Base-by-base conservation (phyloP, 2,797 vertebrate genomes). In the Danionella dracula region DNA sequence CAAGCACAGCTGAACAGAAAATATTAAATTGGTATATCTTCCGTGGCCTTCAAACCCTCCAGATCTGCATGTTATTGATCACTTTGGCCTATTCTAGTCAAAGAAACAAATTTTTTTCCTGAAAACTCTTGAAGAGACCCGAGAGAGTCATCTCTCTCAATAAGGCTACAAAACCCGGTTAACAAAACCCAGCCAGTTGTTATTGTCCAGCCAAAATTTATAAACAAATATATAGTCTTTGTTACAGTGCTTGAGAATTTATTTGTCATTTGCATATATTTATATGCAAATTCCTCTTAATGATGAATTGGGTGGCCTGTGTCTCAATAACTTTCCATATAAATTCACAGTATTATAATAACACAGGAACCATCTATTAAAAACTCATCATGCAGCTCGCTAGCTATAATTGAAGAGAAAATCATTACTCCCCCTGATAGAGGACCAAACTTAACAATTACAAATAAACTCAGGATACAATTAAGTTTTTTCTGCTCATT, bases 221-320 rank as follows among this genome's bases (percentile, higher is more conserved):
- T 27, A 17, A n/a, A 35, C 31, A 27, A n/a, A 68, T 67, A 54
- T 2, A 1, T 49, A 54, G 72, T 42, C 68, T 74, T 55, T 72
- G 55, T 70, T 40, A 51, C 57, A 64, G 62, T 17, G 4, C 48
- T 35, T 67, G 78, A 59, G 72, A 68, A 66, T 53, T 42, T 64
- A 69, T 56, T 78, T 78, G 3, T 55, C 13, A 62, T 15, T 48
- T 21, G 35, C n/a, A 23, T 67, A 17, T n/a, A 71, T 54, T 54
- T 63, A 38, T 42, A 75, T 64, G 64, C 64, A 68, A 55, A 27
- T 58, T 68, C 27, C 3, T 48, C 17, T 46, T 11, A 29, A 55
- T 68, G 50, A 64, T 68, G 37, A 54, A 35, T 19, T 17, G 32
- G 32, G 44, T 29, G 34, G n/a, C 44, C 27, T 13, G 37, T 45